Conservation (phyloP, 2,113 vertebrate genomes). For the Hemibagrus wyckioides region DNA sequence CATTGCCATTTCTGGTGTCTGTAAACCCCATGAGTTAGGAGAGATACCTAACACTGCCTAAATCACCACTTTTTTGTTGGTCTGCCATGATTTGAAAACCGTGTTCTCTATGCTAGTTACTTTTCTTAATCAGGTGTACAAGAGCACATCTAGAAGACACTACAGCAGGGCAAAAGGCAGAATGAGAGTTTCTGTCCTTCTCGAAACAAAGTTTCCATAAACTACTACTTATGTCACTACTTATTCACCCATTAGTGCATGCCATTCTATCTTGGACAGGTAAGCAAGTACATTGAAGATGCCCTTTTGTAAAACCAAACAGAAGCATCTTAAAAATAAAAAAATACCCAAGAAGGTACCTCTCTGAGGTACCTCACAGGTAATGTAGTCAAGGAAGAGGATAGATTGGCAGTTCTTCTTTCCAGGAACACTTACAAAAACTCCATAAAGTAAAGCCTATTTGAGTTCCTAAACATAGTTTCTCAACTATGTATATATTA, state of each 20-base stretch:
- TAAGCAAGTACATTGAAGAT: neutral
- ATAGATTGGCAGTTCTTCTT: neutral
- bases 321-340: neutral
- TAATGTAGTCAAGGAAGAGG: neutral
- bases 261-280: neutral
- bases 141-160: neutral
- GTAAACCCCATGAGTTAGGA: neutral
- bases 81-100: neutral
- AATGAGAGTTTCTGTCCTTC: neutral
- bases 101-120: neutral
- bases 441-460: too few relatives aligned
- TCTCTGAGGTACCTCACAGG: neutral
- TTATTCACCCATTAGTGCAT: neutral
- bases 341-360: neutral
- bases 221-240: neutral
- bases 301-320: neutral
- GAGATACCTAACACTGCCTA: neutral
- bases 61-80: conserved; percentile 8
- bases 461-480: too few relatives aligned
- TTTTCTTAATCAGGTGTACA: neutral
- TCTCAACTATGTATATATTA: too few relatives aligned
- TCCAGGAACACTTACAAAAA: too few relatives aligned
- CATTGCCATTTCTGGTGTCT: neutral
- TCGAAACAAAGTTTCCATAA: conserved; percentile 6
- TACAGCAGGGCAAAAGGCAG: neutral